Evolutionary conservation across 2,888 invertebrate species (phyloP).

Genomic region (Lysandra bellargus): DNA sequence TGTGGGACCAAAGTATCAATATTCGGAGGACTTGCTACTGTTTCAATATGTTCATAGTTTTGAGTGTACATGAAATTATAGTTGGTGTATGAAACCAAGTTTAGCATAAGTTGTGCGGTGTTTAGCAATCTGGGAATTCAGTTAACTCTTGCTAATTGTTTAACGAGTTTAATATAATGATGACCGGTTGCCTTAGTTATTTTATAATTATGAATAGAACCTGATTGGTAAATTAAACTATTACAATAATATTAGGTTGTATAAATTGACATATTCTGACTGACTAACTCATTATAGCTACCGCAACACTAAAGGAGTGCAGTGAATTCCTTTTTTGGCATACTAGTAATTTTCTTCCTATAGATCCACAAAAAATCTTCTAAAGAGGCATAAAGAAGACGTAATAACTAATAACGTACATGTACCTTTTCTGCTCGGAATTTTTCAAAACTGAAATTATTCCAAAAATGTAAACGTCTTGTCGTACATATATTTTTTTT

Average conservation of each 20-base stretch:
- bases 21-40: conserved; percentile 39
- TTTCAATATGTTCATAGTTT: conserved; percentile 44
- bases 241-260: no score
- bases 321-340: no score
- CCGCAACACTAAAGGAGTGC: background rate
- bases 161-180: conserved; percentile 19
- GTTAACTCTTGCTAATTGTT: conserved; percentile 39
- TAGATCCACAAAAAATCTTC: no score
- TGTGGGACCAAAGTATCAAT: conserved; percentile 37
- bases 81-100: conserved; percentile 41
- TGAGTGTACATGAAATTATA: conserved; percentile 43
- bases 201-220: background rate
- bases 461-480: no score
- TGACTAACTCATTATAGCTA: background rate
- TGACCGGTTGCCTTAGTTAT: conserved; percentile 9
- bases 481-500: no score
- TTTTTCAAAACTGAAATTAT: no score
- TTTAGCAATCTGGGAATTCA: conserved; percentile 34
- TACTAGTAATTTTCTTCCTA: no score
- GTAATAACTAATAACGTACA: no score
- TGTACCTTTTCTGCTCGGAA: no score
- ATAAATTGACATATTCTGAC: no score
- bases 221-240: background rate
- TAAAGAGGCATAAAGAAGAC: no score
- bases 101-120: conserved; percentile 38